A percentile compares a stretch with the other conserved stretches of the same genome.
phyloP scores from a whole-genome alignment of 1,140 invertebrate species.

The Bombus sylvicola region DNA sequence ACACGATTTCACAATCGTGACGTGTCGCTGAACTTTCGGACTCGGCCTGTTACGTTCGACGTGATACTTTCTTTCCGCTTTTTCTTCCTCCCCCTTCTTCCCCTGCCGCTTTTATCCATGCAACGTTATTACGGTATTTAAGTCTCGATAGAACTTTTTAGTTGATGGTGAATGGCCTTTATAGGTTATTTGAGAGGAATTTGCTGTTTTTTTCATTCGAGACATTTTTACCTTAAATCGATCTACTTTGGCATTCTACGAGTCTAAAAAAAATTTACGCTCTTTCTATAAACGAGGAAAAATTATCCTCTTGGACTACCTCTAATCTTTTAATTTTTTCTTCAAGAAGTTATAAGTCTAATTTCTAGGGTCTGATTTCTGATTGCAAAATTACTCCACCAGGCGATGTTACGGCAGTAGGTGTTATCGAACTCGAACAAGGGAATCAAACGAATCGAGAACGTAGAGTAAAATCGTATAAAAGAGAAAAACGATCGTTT shows the following conservation, averaged over 20 bases:
- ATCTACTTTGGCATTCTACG: neutral
- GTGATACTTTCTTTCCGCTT: constrained; percentile 3
- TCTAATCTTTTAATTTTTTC: neutral
- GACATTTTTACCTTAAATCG: neutral
- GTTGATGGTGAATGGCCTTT: neutral
- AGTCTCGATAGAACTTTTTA: neutral
- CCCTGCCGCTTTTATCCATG: neutral
- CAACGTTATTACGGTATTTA: neutral
- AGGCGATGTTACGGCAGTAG: too few relatives aligned
- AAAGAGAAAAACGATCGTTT: neutral
- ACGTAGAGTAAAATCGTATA: neutral
- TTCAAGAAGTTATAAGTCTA: too few relatives aligned
- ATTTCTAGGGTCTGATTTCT: too few relatives aligned
- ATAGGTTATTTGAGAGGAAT: neutral
- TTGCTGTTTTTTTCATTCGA: neutral
- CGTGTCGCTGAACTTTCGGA: constrained; percentile 10
- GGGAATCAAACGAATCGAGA: neutral
- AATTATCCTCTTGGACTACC: too few relatives aligned
- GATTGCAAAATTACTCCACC: neutral
- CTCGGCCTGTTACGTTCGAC: neutral
- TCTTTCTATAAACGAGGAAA: too few relatives aligned
- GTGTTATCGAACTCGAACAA: neutral
- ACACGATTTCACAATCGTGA: constrained; percentile 62
- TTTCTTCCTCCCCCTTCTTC: neutral
- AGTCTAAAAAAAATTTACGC: neutral